phyloP scores from a whole-genome alignment of 2,797 vertebrate species.

The Diplodus puntazzo region DNA sequence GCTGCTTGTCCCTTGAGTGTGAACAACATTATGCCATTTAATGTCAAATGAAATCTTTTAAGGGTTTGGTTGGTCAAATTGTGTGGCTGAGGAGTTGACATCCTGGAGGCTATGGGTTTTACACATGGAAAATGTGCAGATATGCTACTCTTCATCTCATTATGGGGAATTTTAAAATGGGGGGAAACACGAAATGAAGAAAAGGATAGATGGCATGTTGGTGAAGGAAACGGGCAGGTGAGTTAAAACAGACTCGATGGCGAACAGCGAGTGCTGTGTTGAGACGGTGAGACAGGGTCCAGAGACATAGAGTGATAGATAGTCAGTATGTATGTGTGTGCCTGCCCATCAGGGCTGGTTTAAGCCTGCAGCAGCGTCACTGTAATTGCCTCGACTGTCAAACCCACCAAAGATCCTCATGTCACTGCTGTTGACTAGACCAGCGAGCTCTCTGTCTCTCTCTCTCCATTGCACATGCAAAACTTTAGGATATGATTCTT shows the following conservation, averaged over 20 bases:
- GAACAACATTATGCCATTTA: background rate
- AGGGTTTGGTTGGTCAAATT: constrained; percentile 1
- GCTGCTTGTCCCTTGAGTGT: background rate
- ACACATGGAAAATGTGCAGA: background rate
- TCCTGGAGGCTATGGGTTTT: background rate
- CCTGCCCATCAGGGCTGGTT: constrained; percentile 64
- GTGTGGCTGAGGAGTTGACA: background rate
- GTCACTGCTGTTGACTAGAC: constrained; percentile 48
- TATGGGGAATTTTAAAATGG: constrained; percentile 2
- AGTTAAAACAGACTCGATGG: constrained; percentile 24
- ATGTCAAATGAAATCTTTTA: background rate
- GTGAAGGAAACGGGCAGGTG: constrained; percentile 28
- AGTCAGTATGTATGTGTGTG: constrained; percentile 46
- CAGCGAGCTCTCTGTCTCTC: constrained; percentile 11
- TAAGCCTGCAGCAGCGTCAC: constrained; percentile 56
- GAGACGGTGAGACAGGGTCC: constrained; percentile 21
- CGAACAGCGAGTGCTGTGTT: constrained; percentile 8
- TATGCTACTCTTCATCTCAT: background rate
- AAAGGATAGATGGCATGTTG: constrained; percentile 22
- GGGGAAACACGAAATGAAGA: background rate
- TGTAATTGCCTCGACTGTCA: constrained; percentile 76
- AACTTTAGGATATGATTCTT: constrained; percentile 16
- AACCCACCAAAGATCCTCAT: constrained; percentile 55
- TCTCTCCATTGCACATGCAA: constrained; percentile 19
- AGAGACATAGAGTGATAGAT: constrained; percentile 46